Conservation (phyloP, 2,888 invertebrate genomes). For the Hypselothyrea guttata region DNA sequence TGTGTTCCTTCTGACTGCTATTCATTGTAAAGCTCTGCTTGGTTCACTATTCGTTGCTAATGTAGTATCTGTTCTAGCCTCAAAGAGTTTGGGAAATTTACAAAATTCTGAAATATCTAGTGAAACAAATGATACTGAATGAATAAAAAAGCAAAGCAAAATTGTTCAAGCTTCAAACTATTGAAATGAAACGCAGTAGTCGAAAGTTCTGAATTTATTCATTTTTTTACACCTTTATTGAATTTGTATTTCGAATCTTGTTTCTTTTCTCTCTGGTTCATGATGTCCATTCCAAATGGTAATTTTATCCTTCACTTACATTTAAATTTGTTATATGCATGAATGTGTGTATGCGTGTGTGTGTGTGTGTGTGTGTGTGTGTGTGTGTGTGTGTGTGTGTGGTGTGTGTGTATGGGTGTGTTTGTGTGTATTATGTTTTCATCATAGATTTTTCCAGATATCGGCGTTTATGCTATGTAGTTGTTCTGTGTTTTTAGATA, state of each 20-base stretch:
- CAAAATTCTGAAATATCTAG: no score
- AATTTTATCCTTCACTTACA: neutral
- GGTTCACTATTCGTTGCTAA: no score
- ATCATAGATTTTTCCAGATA: constrained; percentile 35
- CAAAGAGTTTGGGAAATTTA: no score
- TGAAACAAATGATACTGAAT: no score
- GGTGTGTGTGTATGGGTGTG: no score
- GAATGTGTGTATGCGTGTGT: constrained; percentile 19
- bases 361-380: constrained; percentile 4
- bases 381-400: constrained; percentile 21
- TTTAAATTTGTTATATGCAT: no score
- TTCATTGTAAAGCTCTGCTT: no score
- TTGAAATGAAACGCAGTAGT: neutral
- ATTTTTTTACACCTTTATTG: constrained; percentile 57
- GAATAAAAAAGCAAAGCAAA: no score
- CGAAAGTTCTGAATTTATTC: constrained; percentile 18
- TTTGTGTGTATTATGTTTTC: neutral
- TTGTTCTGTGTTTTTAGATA: constrained; percentile 9
- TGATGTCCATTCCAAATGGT: constrained; percentile 2
- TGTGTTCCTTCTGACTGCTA: no score
- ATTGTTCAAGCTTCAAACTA: no score
- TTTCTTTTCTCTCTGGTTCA: constrained; percentile 22
- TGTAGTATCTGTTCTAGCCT: no score
- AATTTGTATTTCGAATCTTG: constrained; percentile 37
- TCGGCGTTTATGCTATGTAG: constrained; percentile 17